phyloP scores from a whole-genome alignment of 1,140 invertebrate species.

The Physella acuta region DNA sequence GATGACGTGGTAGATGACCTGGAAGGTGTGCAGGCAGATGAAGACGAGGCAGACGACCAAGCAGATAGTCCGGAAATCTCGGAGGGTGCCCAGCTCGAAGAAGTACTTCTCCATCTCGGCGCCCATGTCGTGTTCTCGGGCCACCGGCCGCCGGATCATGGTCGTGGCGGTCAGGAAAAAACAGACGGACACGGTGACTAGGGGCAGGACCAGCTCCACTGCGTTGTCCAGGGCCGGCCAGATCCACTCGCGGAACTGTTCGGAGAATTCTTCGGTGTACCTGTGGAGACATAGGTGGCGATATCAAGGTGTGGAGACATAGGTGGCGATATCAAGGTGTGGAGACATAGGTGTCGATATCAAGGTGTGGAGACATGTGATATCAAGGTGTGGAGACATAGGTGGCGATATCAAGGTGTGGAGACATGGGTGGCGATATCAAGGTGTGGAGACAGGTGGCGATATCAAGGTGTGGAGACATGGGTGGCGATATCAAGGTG shows the following conservation, averaged over 20 bases:
- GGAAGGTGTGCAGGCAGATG: conserved; percentile 26
- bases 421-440: too few species aligned
- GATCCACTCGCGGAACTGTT: conserved; percentile 42
- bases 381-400: too few species aligned
- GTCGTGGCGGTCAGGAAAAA: conserved; percentile 28
- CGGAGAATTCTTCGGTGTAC: conserved; percentile 42
- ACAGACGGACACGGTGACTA: conserved; percentile 33
- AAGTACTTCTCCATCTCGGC: conserved; percentile 46
- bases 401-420: too few species aligned
- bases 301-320: too few species aligned
- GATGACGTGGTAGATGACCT: conserved; percentile 23
- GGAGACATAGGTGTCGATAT: too few species aligned
- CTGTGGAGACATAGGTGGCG: conserved; percentile 24
- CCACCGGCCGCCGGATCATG: conserved; percentile 6
- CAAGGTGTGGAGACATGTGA: too few species aligned
- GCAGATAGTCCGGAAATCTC: conserved; percentile 37
- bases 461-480: too few species aligned
- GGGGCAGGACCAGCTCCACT: conserved; percentile 42
- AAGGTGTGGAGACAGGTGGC: too few species aligned
- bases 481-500: too few species aligned
- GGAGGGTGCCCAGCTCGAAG: conserved; percentile 42
- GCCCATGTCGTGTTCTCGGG: conserved; percentile 20
- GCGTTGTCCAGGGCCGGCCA: conserved; percentile 47
- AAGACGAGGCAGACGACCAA: conserved; percentile 36
- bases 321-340: too few species aligned